phyloP scores from a whole-genome alignment of 2,113 vertebrate species.

The Heterotilapia buettikoferi region DNA sequence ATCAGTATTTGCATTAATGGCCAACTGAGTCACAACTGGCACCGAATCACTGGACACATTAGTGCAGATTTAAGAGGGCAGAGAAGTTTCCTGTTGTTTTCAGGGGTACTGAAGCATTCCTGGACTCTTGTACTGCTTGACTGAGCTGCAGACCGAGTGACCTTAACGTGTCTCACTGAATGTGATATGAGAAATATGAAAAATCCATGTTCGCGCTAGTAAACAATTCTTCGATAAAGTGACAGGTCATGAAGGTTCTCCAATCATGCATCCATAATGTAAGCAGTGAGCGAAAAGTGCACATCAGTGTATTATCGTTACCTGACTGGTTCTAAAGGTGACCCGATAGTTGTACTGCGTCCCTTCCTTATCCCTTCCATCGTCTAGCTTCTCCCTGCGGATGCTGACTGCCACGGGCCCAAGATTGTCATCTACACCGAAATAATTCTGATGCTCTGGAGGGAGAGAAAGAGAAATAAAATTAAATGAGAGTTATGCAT shows the following conservation, averaged over 20 bases:
- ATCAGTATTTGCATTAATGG: conserved; percentile 11
- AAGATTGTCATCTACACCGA: conserved; percentile 91
- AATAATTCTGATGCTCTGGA: conserved; percentile 97
- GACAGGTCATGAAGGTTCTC: background rate
- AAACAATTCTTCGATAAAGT: background rate
- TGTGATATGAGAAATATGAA: conserved; percentile 2
- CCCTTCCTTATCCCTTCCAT: conserved; percentile 92
- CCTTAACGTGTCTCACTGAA: background rate
- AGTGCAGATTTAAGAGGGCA: conserved; percentile 8
- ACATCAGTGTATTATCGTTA: conserved; percentile 49
- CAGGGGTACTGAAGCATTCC: background rate
- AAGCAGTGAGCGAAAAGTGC: background rate
- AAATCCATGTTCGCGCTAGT: background rate
- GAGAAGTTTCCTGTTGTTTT: conserved; percentile 8
- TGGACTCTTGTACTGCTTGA: conserved; percentile 7
- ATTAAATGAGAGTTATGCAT: background rate
- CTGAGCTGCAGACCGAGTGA: background rate
- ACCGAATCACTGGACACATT: background rate
- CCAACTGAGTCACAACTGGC: conserved; percentile 2
- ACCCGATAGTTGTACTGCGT: conserved; percentile 90
- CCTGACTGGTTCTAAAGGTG: conserved; percentile 96
- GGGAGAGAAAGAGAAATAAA: too few relatives aligned
- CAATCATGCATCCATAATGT: background rate
- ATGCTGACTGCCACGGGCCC: conserved; percentile 94
- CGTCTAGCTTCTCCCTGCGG: conserved; percentile 89